Percentiles rank a stretch among this genome's conserved stretches.
Evolutionary conservation across 2,888 invertebrate genomes (phyloP).

Genomic region (Dexiosoma caninum): DNA sequence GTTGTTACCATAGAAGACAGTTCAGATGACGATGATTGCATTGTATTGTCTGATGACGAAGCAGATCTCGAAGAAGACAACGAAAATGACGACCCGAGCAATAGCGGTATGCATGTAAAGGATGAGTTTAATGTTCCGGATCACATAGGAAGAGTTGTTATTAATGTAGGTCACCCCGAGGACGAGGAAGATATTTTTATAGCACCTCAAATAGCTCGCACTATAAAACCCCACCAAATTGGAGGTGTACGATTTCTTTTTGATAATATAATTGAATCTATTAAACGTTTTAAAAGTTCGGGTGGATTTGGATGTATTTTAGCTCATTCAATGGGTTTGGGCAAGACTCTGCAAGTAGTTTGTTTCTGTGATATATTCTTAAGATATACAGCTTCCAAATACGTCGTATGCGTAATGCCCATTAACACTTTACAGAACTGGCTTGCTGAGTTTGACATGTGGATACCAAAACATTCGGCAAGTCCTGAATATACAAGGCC

Average conservation of each 20-base stretch:
- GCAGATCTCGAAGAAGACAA: conserved; percentile 85
- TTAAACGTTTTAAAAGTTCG: conserved; percentile 90
- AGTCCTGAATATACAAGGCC: conserved; percentile 85
- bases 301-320: conserved; percentile 98
- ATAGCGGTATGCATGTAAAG: conserved; percentile 95
- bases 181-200: conserved; percentile 94
- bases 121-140: conserved; percentile 94
- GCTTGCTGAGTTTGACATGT: conserved; percentile 97
- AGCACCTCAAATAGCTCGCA: conserved; percentile 92
- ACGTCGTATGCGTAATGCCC: conserved; percentile 97
- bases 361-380: conserved; percentile 98
- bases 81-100: conserved; percentile 91
- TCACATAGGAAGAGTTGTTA: conserved; percentile 92
- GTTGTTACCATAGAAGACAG: conserved; percentile 87
- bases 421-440: conserved; percentile 99
- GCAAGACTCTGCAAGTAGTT: conserved; percentile 98
- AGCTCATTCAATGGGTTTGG: conserved; percentile 99
- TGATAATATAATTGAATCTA: conserved; percentile 97
- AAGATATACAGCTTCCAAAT: conserved; percentile 90
- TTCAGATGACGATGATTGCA: conserved; percentile 89
- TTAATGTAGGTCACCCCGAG: conserved; percentile 95
- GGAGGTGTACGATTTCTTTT: conserved; percentile 97
- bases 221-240: conserved; percentile 98
- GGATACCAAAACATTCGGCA: conserved; percentile 88
- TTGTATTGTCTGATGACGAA: conserved; percentile 89